These are phyloP conservation scores for Geranospiza caerulescens DNA, from an alignment of 2,797 vertebrate species.

Conservation along the genomic window DNA sequence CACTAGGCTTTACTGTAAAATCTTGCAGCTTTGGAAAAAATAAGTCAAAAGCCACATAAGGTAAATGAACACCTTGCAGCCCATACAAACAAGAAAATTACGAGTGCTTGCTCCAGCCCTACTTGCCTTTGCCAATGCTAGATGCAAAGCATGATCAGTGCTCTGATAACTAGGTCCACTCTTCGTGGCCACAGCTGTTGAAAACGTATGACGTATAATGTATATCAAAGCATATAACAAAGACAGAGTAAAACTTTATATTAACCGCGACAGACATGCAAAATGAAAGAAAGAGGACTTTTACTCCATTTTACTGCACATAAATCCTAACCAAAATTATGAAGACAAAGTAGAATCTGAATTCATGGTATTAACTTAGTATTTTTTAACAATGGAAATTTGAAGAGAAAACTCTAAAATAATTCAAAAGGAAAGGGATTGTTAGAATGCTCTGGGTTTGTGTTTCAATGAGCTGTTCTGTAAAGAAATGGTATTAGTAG, in stretches of 20 bases:
- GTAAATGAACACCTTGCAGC: not conserved
- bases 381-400: not conserved
- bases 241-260: not conserved
- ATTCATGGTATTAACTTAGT: not conserved
- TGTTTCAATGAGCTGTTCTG: not conserved
- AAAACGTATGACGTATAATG: not conserved
- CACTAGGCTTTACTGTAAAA: not conserved
- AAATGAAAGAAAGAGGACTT: not conserved
- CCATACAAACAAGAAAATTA: not conserved
- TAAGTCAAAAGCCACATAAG: not conserved
- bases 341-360: not conserved
- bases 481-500: not conserved
- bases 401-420: not conserved
- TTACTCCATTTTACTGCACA: not conserved
- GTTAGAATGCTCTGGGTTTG: not conserved
- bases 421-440: not conserved
- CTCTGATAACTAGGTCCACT: not conserved
- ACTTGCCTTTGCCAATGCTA: not conserved
- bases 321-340: not conserved
- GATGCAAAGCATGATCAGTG: fast-evolving
- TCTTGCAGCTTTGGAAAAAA: not conserved
- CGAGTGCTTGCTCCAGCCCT: not conserved
- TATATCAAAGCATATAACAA: not conserved
- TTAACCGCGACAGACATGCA: not conserved
- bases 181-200: not conserved